Percentiles rank a stretch among this genome's conserved stretches.
Evolutionary conservation across 92 coral and sea anemone species (phyloP).

Genomic region (Muricea muricata): DNA sequence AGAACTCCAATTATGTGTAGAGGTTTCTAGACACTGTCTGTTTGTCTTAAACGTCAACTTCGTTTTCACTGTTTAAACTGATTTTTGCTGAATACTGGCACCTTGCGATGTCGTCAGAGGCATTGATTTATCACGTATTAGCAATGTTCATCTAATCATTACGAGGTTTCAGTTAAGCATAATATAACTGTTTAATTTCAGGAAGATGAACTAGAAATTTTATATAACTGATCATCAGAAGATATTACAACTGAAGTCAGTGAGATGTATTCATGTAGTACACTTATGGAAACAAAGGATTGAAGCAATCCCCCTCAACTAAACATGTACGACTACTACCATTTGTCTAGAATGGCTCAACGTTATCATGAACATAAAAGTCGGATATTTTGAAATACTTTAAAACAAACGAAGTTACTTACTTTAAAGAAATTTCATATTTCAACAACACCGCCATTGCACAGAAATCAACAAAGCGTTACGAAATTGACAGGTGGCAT

Average conservation of each 20-base stretch:
- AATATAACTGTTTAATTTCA: not conserved
- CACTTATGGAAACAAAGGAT: not conserved
- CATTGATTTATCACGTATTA: not conserved
- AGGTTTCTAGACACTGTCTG: not conserved
- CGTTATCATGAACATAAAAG: not conserved
- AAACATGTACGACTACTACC: not conserved
- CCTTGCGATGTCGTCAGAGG: not conserved
- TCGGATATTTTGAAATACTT: not conserved
- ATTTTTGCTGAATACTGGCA: not conserved
- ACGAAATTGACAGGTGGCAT: not conserved
- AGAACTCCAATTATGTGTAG: not conserved
- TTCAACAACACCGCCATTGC: conserved; percentile 1
- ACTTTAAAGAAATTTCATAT: not conserved
- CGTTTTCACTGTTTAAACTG: too few relatives aligned
- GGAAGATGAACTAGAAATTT: not conserved
- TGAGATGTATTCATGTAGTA: too few relatives aligned
- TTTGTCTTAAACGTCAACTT: not conserved
- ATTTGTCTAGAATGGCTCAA: not conserved
- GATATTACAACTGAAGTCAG: too few relatives aligned
- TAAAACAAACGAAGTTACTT: not conserved
- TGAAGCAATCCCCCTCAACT: not conserved
- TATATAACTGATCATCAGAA: too few relatives aligned
- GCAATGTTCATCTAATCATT: not conserved
- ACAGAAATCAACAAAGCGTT: not conserved
- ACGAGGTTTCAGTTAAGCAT: not conserved